phyloP scores from a whole-genome alignment of 2,797 vertebrate species.

The Gallirallus australis region DNA sequence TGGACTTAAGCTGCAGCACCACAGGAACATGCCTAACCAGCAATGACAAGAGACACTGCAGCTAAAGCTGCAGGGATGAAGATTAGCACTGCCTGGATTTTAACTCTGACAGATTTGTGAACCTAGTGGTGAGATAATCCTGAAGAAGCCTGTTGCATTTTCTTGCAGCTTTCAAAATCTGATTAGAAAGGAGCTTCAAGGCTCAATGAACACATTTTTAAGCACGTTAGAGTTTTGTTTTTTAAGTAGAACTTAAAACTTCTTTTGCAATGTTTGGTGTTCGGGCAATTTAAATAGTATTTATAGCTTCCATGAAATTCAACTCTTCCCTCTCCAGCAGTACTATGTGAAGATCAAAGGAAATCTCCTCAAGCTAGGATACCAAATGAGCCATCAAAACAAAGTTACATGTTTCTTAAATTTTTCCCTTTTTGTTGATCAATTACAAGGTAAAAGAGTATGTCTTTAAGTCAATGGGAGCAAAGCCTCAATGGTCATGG shows the following conservation, averaged over 20 bases:
- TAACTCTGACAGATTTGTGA: neutral
- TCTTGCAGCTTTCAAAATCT: neutral
- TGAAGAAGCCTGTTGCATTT: neutral
- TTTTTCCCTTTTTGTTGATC: neutral
- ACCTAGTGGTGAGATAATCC: neutral
- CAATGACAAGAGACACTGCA: neutral
- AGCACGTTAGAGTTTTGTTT: neutral
- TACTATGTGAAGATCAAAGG: neutral
- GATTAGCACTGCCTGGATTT: neutral
- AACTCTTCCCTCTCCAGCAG: neutral
- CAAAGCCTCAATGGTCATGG: neutral
- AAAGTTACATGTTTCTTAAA: neutral
- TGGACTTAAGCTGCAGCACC: neutral
- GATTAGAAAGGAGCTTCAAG: neutral
- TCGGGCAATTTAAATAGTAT: neutral
- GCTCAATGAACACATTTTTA: neutral
- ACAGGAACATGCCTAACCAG: neutral
- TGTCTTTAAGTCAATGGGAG: neutral
- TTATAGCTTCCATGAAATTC: neutral
- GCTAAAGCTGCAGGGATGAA: neutral
- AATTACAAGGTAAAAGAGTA: neutral
- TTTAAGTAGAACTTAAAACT: neutral
- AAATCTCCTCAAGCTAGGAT: neutral
- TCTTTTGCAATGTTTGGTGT: neutral
- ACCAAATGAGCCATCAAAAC: neutral